phyloP scores from a whole-genome alignment of 2,113 vertebrate species.

The Lichenostomus cassidix region DNA sequence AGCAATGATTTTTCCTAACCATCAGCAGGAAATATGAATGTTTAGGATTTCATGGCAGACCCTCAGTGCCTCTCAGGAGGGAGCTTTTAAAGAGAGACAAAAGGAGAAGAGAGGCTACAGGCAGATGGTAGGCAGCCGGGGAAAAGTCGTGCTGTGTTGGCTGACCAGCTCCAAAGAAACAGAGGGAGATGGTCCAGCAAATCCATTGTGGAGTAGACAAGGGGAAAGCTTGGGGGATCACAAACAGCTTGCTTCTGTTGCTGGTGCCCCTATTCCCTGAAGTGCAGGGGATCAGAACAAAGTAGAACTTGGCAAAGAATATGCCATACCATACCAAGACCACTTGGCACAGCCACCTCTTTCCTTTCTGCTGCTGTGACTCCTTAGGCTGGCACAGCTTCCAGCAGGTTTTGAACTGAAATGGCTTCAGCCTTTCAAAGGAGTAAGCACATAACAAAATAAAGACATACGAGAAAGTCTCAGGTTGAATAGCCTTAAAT shows the following conservation, averaged over 20 bases:
- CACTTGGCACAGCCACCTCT: neutral
- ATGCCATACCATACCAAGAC: neutral
- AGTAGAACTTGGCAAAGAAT: neutral
- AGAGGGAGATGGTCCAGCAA: neutral
- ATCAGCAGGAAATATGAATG: neutral
- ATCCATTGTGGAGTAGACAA: neutral
- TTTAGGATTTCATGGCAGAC: neutral
- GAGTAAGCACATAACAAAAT: neutral
- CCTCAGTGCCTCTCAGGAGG: neutral
- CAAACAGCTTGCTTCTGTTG: neutral
- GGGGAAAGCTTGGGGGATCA: neutral
- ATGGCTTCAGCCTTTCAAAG: neutral
- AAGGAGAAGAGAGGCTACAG: neutral
- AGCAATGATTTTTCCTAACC: neutral
- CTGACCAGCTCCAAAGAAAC: neutral
- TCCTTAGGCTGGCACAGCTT: neutral
- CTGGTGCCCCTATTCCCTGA: neutral
- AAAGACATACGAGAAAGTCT: neutral
- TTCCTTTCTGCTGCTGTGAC: neutral
- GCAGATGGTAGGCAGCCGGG: slow-evolving; percentile 30
- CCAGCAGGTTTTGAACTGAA: neutral
- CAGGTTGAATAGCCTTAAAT: neutral
- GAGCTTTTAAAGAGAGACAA: neutral
- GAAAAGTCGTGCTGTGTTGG: neutral
- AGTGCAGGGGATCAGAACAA: neutral